A percentile compares a stretch with the other conserved stretches of the same genome.
These are phyloP conservation scores for Cynopterus sphinx DNA, from an alignment of 2,797 vertebrate genomes.

Conservation along the genomic window DNA sequence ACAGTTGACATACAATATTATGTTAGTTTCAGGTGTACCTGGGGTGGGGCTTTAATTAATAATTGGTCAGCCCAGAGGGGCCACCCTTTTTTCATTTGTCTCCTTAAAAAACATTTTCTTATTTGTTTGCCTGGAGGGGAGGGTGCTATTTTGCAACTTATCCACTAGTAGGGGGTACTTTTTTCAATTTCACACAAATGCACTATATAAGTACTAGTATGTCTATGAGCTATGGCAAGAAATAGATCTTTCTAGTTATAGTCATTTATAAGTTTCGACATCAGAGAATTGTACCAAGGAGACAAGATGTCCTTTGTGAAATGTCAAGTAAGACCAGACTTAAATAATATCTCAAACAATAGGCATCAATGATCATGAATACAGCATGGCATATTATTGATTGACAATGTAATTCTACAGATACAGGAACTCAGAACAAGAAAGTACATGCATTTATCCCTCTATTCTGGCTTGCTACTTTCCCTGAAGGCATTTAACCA, in stretches of 20 bases:
- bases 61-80: not conserved
- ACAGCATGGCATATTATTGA: not conserved
- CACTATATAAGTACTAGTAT: not conserved
- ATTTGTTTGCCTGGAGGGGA: not conserved
- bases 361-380: not conserved
- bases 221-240: not conserved
- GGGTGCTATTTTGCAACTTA: not conserved
- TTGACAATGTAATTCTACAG: not conserved
- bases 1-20: not conserved
- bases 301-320: not conserved
- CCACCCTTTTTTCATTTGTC: not conserved
- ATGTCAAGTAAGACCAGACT: slow-evolving; percentile 6
- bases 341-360: slow-evolving; percentile 1
- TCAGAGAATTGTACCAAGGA: not conserved
- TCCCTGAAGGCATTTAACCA: slow-evolving; percentile 67
- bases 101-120: not conserved
- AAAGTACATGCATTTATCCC: not conserved
- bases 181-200: not conserved
- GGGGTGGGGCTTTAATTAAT: not conserved
- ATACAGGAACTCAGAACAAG: slow-evolving; percentile 38
- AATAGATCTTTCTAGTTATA: not conserved
- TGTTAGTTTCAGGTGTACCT: not conserved
- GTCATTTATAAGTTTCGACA: not conserved
- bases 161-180: not conserved
- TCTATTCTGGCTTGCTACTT: slow-evolving; percentile 51